Conservation (phyloP, 2,113 vertebrate species). For the Otus sunia region DNA sequence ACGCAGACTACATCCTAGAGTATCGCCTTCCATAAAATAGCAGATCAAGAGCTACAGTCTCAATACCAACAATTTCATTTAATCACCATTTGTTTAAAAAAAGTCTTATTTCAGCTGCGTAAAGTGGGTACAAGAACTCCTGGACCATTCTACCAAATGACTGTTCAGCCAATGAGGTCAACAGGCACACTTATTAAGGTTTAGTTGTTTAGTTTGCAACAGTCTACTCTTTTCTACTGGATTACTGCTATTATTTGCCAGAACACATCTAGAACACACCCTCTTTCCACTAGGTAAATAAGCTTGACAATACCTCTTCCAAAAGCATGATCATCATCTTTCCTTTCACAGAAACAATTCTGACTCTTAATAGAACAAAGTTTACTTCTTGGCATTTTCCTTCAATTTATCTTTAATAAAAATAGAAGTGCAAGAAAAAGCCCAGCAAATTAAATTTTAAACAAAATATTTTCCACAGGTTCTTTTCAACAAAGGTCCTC, state of each 20-base stretch:
- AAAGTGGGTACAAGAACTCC: not conserved
- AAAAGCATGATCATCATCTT: not conserved
- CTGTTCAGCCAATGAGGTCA: not conserved
- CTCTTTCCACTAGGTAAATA: not conserved
- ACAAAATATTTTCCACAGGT: not conserved
- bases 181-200: not conserved
- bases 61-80: not conserved
- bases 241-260: not conserved
- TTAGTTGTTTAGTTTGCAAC: not conserved
- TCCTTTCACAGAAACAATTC: not conserved
- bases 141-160: not conserved
- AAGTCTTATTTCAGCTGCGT: not conserved
- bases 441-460: not conserved
- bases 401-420: not conserved
- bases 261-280: conserved; percentile 8
- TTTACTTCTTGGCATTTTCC: not conserved
- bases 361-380: not conserved
- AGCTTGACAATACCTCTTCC: conserved; percentile 26
- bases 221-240: not conserved
- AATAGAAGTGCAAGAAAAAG: not conserved
- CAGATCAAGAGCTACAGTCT: not conserved
- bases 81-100: not conserved
- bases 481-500: not conserved
- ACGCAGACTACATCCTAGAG: fast-evolving
- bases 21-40: not conserved